phyloP scores from a whole-genome alignment of 2,797 vertebrate species.

The Pygocentrus nattereri region DNA sequence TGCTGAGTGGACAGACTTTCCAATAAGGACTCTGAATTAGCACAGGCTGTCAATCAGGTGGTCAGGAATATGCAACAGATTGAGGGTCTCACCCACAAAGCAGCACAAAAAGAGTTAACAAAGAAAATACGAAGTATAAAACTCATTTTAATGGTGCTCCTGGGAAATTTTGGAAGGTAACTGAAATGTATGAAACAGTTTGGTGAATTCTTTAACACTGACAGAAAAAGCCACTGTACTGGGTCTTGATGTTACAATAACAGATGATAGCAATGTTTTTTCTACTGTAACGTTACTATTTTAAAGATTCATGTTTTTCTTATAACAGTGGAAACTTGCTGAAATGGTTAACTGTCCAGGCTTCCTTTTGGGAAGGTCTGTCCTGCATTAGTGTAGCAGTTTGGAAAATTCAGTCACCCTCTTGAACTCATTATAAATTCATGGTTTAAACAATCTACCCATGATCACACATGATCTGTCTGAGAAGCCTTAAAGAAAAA shows the following conservation, averaged over 20 bases:
- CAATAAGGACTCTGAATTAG: too few species aligned
- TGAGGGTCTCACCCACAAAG: too few species aligned
- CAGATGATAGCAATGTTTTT: neutral
- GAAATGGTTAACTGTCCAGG: neutral
- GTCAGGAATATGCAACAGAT: too few species aligned
- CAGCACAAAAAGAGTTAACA: too few species aligned
- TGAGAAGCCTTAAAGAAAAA: conserved; percentile 6
- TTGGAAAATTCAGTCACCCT: neutral
- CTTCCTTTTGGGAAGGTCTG: neutral
- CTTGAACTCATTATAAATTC: conserved; percentile 16
- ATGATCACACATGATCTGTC: neutral
- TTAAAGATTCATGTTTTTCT: neutral
- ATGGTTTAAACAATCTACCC: neutral
- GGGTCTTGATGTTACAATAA: neutral
- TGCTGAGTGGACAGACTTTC: too few species aligned
- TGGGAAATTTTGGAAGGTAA: too few species aligned
- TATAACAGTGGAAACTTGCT: neutral
- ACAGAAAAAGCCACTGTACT: too few species aligned
- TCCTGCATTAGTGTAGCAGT: neutral
- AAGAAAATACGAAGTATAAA: too few species aligned
- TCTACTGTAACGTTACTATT: neutral
- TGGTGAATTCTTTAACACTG: too few species aligned
- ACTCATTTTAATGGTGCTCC: too few species aligned
- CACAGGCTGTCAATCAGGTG: too few species aligned
- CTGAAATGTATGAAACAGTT: too few species aligned